Conservation (phyloP, 2,888 invertebrate species). For the Phytoseiulus persimilis region DNA sequence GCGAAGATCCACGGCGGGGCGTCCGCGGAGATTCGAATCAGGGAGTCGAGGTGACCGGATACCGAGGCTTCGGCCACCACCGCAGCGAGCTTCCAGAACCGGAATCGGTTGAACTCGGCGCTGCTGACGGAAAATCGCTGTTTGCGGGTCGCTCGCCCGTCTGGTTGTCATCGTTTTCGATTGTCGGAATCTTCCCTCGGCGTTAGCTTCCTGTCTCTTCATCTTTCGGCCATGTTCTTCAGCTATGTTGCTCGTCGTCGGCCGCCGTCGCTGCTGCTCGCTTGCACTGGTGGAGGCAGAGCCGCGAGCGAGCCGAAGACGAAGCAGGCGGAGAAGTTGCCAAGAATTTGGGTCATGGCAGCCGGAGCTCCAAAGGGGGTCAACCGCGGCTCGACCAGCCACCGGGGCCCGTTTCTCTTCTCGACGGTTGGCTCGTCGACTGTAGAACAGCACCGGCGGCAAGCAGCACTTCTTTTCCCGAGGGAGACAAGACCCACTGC, state of each 20-base stretch:
- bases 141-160: not conserved
- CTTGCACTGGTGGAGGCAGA: constrained; percentile 18
- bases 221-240: not conserved
- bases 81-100: not conserved
- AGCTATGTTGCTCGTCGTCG: not conserved
- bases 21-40: not conserved
- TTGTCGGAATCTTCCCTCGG: not conserved
- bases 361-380: constrained; percentile 39
- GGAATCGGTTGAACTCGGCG: not conserved
- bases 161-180: not conserved
- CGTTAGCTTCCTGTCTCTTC: not conserved
- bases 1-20: not conserved
- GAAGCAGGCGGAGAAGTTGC: constrained; percentile 35
- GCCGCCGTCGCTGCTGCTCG: not conserved
- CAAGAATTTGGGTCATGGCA: constrained; percentile 39
- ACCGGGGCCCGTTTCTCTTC: constrained; percentile 38
- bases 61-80: not conserved
- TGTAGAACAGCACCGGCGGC: not conserved
- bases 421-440: not conserved
- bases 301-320: constrained; percentile 36
- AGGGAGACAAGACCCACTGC: constrained; percentile 5
- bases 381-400: constrained; percentile 32
- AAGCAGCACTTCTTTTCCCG: not conserved
- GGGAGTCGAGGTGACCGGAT: not conserved
- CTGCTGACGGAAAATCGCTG: not conserved